Percentiles rank a stretch among this genome's conserved stretches.
These are phyloP conservation scores for Synergus laeviventris DNA, from an alignment of 2,888 invertebrate genomes.

Conservation along the genomic window DNA sequence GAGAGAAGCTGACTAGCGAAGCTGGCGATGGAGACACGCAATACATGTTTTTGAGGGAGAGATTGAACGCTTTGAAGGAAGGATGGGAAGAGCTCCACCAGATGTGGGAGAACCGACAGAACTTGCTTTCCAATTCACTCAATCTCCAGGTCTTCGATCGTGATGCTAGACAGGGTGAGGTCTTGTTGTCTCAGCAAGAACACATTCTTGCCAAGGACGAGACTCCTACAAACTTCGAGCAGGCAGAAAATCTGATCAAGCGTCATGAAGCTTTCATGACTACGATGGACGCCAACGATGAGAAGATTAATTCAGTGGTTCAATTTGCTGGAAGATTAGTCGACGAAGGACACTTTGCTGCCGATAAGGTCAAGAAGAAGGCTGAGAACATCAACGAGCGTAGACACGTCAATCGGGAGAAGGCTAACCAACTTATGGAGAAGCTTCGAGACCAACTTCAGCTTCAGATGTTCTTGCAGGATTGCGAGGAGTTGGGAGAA, in stretches of 20 bases:
- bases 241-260: constrained; percentile 97
- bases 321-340: constrained; percentile 94
- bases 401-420: constrained; percentile 91
- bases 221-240: constrained; percentile 93
- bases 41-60: constrained; percentile 99
- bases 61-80: constrained; percentile 97
- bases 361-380: constrained; percentile 97
- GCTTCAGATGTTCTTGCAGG: constrained; percentile 96
- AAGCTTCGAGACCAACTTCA: constrained; percentile 95
- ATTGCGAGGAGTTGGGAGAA: constrained; percentile 97
- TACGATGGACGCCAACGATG: constrained; percentile 99
- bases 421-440: constrained; percentile 94
- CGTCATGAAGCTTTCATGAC: constrained; percentile 99
- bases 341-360: constrained; percentile 96
- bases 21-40: constrained; percentile 94
- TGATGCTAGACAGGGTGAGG: constrained; percentile 98
- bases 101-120: constrained; percentile 99
- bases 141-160: constrained; percentile 97
- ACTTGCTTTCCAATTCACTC: constrained; percentile 94
- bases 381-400: constrained; percentile 96
- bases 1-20: constrained; percentile 93
- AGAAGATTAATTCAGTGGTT: constrained; percentile 97
- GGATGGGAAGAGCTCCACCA: constrained; percentile 99
- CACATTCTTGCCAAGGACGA: constrained; percentile 98
- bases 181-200: constrained; percentile 97